A percentile compares a stretch with the other conserved stretches of the same genome.
These are phyloP conservation scores for Notolabrus celidotus DNA, from an alignment of 2,797 vertebrate species.

Conservation along the genomic window DNA sequence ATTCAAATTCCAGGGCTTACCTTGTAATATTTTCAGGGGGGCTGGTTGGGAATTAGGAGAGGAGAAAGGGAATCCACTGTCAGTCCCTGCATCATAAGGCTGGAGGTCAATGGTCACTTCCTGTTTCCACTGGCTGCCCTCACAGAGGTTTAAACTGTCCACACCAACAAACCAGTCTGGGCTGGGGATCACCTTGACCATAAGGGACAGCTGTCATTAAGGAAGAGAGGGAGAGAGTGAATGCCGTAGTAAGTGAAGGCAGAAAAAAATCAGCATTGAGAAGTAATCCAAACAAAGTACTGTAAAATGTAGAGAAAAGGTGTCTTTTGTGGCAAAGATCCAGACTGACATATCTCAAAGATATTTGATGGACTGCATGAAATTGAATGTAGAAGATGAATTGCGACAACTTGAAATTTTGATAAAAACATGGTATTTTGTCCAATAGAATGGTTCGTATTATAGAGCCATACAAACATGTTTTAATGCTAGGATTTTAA, in stretches of 20 bases:
- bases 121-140: slow-evolving; percentile 83
- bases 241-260: neutral
- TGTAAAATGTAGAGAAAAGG: neutral
- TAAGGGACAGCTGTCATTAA: slow-evolving; percentile 76
- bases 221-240: neutral
- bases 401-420: no score
- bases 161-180: slow-evolving; percentile 85
- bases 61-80: slow-evolving; percentile 89
- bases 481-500: no score
- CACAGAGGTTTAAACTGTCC: slow-evolving; percentile 79
- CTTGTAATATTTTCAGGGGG: slow-evolving; percentile 83
- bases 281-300: neutral
- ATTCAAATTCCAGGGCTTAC: slow-evolving; percentile 44
- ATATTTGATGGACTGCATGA: neutral
- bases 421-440: no score
- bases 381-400: neutral
- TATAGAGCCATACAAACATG: no score
- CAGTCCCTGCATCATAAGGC: slow-evolving; percentile 86
- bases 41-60: slow-evolving; percentile 82
- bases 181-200: slow-evolving; percentile 84
- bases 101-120: slow-evolving; percentile 84
- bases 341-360: neutral
- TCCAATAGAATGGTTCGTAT: no score
- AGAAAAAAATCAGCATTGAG: neutral
- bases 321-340: neutral